A percentile compares a stretch with the other conserved stretches of the same genome.
Conservation (phyloP, 2,797 vertebrate species). For the Dermochelys coriacea region DNA sequence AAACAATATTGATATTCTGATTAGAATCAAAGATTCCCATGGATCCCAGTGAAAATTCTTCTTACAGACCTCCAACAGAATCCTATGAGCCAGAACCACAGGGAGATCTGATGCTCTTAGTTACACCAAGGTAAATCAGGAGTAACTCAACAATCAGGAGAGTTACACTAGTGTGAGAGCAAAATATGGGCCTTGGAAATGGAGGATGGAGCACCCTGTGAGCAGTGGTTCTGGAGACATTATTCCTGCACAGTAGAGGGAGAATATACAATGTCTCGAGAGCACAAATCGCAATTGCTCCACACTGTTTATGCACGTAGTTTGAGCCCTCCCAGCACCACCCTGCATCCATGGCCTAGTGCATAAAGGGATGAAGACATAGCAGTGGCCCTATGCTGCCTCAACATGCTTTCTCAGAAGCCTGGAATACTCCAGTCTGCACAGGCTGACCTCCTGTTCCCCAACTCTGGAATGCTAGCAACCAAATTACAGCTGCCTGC, state of each 20-base stretch:
- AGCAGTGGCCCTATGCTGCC: neutral
- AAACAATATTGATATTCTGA: neutral
- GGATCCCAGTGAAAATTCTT: neutral
- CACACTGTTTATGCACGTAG: neutral
- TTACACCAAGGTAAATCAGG: neutral
- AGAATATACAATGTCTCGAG: neutral
- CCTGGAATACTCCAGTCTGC: neutral
- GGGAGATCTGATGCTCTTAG: neutral
- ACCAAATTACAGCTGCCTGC: neutral
- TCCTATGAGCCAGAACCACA: neutral
- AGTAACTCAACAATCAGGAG: neutral
- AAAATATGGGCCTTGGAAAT: neutral
- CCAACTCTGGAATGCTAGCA: neutral
- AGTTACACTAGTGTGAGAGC: neutral
- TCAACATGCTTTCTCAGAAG: neutral
- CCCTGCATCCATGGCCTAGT: neutral
- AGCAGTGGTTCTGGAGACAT: neutral
- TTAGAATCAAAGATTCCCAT: neutral
- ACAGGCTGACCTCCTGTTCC: neutral
- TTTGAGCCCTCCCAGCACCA: neutral
- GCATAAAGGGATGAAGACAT: neutral
- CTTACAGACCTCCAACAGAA: neutral
- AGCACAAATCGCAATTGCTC: neutral
- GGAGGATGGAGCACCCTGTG: neutral
- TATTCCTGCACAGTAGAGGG: neutral